Conservation (phyloP, 2,113 vertebrate genomes). For the Balaeniceps rex region DNA sequence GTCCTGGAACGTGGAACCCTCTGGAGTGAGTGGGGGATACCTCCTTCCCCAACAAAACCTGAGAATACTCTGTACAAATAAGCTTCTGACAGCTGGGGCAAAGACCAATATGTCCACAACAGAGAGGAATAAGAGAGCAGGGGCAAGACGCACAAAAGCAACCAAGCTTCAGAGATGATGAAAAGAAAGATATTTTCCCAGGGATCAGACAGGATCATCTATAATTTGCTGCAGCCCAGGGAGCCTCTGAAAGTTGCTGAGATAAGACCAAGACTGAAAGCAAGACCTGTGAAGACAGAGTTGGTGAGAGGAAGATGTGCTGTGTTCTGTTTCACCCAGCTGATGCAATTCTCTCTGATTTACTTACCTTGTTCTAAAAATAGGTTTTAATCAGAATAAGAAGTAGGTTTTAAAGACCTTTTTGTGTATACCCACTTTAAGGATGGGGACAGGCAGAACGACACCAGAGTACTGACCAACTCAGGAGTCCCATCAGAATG, state of each 20-base stretch:
- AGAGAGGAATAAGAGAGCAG: background rate
- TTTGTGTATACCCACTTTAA: background rate
- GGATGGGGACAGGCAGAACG: background rate
- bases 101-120: background rate
- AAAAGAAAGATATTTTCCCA: background rate
- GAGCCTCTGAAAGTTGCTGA: background rate
- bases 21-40: background rate
- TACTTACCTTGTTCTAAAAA: background rate
- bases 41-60: background rate
- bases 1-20: background rate
- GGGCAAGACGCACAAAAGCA: background rate
- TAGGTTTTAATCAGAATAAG: background rate
- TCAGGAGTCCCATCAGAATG: background rate
- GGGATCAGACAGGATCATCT: constrained; percentile 3
- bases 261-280: background rate
- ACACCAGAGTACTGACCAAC: background rate
- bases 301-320: background rate
- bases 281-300: background rate
- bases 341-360: background rate
- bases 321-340: background rate
- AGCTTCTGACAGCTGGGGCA: background rate
- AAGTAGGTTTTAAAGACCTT: background rate
- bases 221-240: constrained; percentile 25
- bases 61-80: background rate
- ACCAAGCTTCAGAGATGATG: background rate